Evolutionary conservation across 2,113 vertebrate genomes (phyloP), one percentile per base, ranked within the genome.

Genomic region (Pristiophorus japonicus): DNA sequence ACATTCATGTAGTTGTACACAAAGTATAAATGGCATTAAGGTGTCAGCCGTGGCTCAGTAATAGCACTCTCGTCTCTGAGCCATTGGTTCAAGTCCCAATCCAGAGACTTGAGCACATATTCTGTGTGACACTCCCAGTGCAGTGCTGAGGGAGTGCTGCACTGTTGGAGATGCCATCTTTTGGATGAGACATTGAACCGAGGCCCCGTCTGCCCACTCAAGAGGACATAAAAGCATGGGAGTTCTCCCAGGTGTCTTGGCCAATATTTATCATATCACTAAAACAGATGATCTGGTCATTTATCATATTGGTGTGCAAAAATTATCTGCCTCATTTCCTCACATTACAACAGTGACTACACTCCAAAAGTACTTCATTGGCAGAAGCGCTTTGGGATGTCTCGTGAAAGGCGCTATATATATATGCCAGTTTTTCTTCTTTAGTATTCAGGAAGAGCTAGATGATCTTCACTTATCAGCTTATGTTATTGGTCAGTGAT

Each of bases 391-490:
- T 70, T 70, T 70, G 75, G 75, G 12, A 78, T n/a, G 3, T 78
- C 2, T 18, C n/a, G 18, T 42, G 1, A 81, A 38, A 42, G 16
- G 38, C 14, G 0, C 75, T 38, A 4, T 27, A 70, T 1, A 70
- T 1, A 70, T 7, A 70, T 70, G 67, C 24, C 27, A 70, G 67
- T 30, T 24, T 8, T 70, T 70, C 4, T 70, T 70, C 67, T 8
- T 24, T 30, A 70, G 67, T 11, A 34, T 73, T 73, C 73, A 90
- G 51, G 91, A 67, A 95, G 14, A 96, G 95, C 96, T 45, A 47
- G 95, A 95, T 95, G 96, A 96, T 97, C 96, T 96, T 96, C 97
- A 96, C 96, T 96, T 96, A 91, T 87, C 96, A 97, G 91, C 59
- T 8, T 0, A 59, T 95, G 95, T 96, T 96, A 95, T 95, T 8